phyloP scores from a whole-genome alignment of 2,113 vertebrate genomes.

The Apistogramma diplotaenia region DNA sequence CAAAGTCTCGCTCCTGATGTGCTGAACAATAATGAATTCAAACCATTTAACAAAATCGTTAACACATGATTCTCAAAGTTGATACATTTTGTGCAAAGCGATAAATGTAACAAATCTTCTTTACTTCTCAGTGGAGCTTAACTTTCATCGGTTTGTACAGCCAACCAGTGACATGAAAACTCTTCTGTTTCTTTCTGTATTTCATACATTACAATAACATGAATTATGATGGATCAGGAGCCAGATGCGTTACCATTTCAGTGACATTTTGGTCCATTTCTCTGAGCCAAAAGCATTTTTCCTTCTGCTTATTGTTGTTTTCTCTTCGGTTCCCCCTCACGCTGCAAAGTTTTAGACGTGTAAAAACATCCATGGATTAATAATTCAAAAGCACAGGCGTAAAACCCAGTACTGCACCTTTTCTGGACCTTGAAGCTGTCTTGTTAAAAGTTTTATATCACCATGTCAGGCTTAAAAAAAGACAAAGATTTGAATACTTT shows the following conservation, averaged over 20 bases:
- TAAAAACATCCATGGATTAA: too few species aligned
- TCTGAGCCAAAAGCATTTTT: background rate
- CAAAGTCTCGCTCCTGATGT: background rate
- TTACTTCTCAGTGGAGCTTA: too few species aligned
- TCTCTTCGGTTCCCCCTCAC: background rate
- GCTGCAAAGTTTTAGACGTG: background rate
- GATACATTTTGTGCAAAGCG: background rate
- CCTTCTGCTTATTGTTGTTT: background rate
- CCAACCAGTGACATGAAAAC: background rate
- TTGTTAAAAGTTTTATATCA: too few species aligned
- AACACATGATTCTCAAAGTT: too few species aligned
- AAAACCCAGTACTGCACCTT: too few species aligned
- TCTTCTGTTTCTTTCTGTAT: background rate
- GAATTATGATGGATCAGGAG: background rate
- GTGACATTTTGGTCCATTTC: background rate
- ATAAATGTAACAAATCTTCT: too few species aligned
- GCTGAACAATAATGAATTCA: background rate
- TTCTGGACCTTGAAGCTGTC: too few species aligned
- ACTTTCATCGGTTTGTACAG: accelerated
- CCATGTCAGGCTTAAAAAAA: accelerated
- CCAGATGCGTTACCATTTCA: background rate
- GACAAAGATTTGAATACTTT: background rate
- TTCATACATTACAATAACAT: background rate
- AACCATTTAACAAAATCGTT: too few species aligned
- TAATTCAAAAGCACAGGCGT: too few species aligned